Percentiles rank a stretch among this genome's conserved stretches.
These are phyloP conservation scores for Beris morrisii DNA, from an alignment of 2,888 invertebrate genomes.

Conservation along the genomic window DNA sequence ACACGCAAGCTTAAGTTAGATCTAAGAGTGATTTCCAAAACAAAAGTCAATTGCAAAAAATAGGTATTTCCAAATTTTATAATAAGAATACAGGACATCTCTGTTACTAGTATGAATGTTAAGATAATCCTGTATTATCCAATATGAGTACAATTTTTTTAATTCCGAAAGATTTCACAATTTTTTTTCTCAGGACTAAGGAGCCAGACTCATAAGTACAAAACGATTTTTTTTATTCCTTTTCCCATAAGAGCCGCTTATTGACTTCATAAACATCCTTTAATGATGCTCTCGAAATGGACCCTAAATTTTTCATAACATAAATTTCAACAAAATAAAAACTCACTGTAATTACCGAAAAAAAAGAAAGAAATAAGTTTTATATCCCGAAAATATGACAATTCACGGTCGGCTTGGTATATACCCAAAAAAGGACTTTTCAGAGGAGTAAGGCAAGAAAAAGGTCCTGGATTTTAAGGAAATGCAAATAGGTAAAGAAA, in stretches of 20 bases:
- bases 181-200: no score
- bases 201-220: no score
- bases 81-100: no score
- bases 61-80: no score
- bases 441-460: conserved; percentile 5
- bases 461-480: conserved; percentile 5
- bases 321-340: conserved; percentile 8
- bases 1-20: no score
- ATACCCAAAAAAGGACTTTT: conserved; percentile 5
- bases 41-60: no score
- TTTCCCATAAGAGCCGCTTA: conserved; percentile 7
- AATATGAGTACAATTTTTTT: no score
- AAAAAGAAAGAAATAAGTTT: background rate
- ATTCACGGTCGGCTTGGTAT: background rate
- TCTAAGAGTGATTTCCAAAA: no score
- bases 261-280: conserved; percentile 16
- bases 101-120: no score
- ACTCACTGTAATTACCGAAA: background rate
- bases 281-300: background rate
- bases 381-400: conserved; percentile 8
- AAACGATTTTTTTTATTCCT: no score
- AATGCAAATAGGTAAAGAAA: background rate
- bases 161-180: no score
- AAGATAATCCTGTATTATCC: no score
- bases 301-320: background rate